Evolutionary conservation across 2,797 vertebrate species (phyloP), one percentile per base, ranked within the genome.

Genomic region (Melanotaenia nigrans): DNA sequence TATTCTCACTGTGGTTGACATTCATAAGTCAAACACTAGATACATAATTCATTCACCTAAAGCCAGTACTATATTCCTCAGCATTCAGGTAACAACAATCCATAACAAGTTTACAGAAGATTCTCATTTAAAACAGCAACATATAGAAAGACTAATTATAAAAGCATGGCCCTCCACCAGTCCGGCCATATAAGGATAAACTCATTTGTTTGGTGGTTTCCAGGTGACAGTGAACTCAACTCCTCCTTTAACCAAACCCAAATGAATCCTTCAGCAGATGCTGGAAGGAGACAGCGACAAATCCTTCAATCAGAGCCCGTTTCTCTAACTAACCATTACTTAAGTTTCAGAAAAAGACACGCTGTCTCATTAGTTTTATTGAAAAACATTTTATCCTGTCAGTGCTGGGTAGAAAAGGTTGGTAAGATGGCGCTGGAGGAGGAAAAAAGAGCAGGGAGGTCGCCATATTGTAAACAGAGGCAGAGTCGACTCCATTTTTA

Each of bases 401-500:
- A 55, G 4, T 16, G 54, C 35, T 58, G 45, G 5, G 60, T 60
- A 65, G 24, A 68, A 67, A 82, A 78, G 82, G 57, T 68, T 84
- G 79, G 73, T 94, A 97, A 97, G 93, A 97, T 96, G 96, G 96
- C 96, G 96, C 95, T 95, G 92, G 93, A 91, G 92, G 84, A 89
- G 57, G 91, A 90, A 67, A 93, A 93, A 80, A 71, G 76, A 73
- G 76, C 94, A 92, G 93, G 89, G 94, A 95, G 95, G 95, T 96
- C 95, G 96, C 96, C 96, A 97, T 96, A 95, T 96, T 96, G 96
- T 96, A 96, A 96, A 96, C 95, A 96, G 75, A 88, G 82, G 88
- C 92, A 92, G 86, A 77, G 47, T 72, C 66, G 90, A 88, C 91
- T 92, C 90, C 92, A 91, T 91, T 86, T 93, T 92, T 91, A 88